phyloP scores from a whole-genome alignment of 1,140 invertebrate genomes.

The Scaptodrosophila lebanonensis region DNA sequence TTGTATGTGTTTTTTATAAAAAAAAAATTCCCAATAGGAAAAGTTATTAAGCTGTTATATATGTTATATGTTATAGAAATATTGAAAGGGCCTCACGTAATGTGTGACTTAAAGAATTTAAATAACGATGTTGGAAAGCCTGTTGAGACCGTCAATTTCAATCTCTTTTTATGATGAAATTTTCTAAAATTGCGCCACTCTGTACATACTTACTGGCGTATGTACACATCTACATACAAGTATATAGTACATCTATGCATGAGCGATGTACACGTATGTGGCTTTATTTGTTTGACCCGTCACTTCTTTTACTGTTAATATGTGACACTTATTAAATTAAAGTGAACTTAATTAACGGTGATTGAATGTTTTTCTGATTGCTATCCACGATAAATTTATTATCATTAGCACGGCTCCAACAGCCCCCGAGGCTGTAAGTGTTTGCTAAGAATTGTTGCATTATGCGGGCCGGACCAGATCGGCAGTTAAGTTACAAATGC shows the following conservation, averaged over 20 bases:
- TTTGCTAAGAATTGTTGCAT: slow-evolving; percentile 67
- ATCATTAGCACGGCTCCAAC: slow-evolving; percentile 42
- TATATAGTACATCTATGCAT: background rate
- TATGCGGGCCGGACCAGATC: slow-evolving; percentile 41
- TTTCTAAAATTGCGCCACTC: too few relatives aligned
- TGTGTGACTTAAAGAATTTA: too few relatives aligned
- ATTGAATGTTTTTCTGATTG: slow-evolving; percentile 60
- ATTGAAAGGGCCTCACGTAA: too few relatives aligned
- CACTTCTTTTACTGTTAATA: slow-evolving; percentile 4
- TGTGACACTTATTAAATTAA: slow-evolving; percentile 49
- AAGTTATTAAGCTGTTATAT: too few relatives aligned
- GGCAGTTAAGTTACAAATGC: slow-evolving; percentile 56
- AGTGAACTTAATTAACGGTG: slow-evolving; percentile 66
- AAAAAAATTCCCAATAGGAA: too few relatives aligned
- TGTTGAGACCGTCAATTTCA: too few relatives aligned
- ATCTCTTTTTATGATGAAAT: too few relatives aligned
- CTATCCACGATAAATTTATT: slow-evolving; percentile 66
- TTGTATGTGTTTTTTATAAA: too few relatives aligned
- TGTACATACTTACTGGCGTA: too few relatives aligned
- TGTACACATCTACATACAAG: background rate
- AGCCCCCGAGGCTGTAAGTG: slow-evolving; percentile 35
- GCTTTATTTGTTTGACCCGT: background rate
- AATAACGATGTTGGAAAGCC: too few relatives aligned
- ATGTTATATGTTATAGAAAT: too few relatives aligned
- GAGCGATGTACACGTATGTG: slow-evolving; percentile 3